A percentile compares a stretch with the other conserved stretches of the same genome.
These are phyloP conservation scores for Sisor rabdophorus DNA, from an alignment of 2,113 vertebrate species.

Conservation along the genomic window DNA sequence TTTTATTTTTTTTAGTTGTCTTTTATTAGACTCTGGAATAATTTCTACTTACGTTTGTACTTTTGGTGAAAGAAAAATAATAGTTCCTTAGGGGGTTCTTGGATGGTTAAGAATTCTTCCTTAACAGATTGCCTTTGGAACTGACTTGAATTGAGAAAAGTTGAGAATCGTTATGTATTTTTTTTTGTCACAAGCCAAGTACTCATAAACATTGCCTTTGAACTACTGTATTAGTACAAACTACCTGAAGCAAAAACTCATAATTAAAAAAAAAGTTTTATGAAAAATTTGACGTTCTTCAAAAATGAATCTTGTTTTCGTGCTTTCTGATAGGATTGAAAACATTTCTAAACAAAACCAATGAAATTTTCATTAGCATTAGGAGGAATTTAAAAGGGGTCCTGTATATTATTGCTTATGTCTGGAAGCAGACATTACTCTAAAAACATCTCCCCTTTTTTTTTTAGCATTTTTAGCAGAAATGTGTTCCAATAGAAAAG, in stretches of 20 bases:
- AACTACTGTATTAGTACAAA: neutral
- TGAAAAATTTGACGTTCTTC: neutral
- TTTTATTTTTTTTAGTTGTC: no score
- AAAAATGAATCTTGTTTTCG: neutral
- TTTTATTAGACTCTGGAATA: neutral
- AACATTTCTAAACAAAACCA: neutral
- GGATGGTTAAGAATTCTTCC: neutral
- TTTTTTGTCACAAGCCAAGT: neutral
- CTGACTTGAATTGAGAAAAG: neutral
- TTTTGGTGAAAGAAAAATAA: neutral
- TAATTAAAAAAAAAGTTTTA: neutral
- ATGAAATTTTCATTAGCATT: neutral
- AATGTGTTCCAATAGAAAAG: neutral
- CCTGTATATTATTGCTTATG: no score
- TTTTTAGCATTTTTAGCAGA: no score
- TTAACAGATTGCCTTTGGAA: neutral
- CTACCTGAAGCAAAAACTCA: neutral
- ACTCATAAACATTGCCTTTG: neutral
- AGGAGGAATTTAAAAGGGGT: neutral
- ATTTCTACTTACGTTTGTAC: neutral
- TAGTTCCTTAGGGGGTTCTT: neutral
- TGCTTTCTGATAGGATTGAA: neutral
- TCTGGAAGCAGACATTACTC: neutral
- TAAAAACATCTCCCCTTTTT: no score
- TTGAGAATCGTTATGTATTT: neutral